Evolutionary conservation across 2,888 invertebrate species (phyloP).

Genomic region (Notodonta dromedarius): DNA sequence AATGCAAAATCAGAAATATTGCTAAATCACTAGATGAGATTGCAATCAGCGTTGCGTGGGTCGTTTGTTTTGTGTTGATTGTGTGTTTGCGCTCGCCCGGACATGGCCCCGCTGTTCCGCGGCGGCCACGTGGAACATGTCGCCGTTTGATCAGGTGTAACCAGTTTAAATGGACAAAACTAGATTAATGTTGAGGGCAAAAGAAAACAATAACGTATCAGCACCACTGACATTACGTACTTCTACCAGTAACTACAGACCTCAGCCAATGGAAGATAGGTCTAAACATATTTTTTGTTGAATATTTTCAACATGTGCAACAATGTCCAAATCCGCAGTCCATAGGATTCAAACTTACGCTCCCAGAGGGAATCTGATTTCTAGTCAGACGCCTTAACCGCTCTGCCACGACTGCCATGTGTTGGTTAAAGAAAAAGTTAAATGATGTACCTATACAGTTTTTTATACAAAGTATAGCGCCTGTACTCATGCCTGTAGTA

Average conservation of each 20-base stretch:
- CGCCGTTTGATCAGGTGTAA: not conserved
- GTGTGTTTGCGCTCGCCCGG: slow-evolving; percentile 34
- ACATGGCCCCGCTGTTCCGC: not conserved
- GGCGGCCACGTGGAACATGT: not conserved
- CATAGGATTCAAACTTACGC: slow-evolving; percentile 95
- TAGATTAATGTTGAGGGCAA: not conserved
- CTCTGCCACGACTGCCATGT: slow-evolving; percentile 90
- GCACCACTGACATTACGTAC: no score
- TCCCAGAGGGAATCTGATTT: slow-evolving; percentile 95
- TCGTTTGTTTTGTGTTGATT: slow-evolving; percentile 45
- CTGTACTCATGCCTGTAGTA: not conserved
- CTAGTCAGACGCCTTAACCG: slow-evolving; percentile 95
- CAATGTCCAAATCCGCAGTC: slow-evolving; percentile 84
- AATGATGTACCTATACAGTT: not conserved
- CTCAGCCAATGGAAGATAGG: no score
- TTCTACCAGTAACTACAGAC: no score
- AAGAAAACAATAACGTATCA: no score
- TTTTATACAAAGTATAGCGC: no score
- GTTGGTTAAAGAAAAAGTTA: not conserved
- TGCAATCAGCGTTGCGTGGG: slow-evolving; percentile 36
- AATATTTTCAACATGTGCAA: not conserved
- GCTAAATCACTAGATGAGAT: slow-evolving; percentile 43
- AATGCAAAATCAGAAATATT: slow-evolving; percentile 29
- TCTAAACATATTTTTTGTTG: no score
- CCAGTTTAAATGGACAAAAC: not conserved